Percentiles rank a stretch among this genome's conserved stretches.
These are phyloP conservation scores for Cataglyphis hispanica DNA, from an alignment of 1,140 invertebrate genomes.

Conservation along the genomic window DNA sequence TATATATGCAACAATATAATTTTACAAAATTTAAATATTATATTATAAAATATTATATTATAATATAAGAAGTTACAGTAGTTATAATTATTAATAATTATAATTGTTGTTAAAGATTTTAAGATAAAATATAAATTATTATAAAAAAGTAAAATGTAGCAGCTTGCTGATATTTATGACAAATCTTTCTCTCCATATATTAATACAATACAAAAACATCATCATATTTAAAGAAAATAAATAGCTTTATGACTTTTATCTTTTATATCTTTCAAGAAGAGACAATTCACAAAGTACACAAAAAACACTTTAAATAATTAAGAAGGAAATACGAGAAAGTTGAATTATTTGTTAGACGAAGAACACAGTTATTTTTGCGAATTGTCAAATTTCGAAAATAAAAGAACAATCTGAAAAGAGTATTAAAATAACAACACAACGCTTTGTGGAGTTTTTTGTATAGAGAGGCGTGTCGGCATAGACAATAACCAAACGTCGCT, in stretches of 20 bases:
- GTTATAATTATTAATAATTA: no score
- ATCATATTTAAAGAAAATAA: background rate
- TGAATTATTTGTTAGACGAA: background rate
- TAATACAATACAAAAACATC: background rate
- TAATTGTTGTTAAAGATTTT: no score
- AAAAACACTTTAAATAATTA: background rate
- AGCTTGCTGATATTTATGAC: background rate
- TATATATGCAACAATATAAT: background rate
- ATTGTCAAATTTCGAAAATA: background rate
- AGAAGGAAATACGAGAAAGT: background rate
- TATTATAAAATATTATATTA: no score
- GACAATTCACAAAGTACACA: background rate
- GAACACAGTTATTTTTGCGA: background rate
- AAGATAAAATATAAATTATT: background rate
- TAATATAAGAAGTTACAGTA: no score
- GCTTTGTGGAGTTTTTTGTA: background rate
- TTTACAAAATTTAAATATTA: background rate
- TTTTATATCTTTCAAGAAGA: slow-evolving; percentile 27
- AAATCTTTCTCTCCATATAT: background rate
- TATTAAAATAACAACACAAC: background rate
- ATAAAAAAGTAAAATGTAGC: background rate
- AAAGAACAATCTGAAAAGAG: background rate
- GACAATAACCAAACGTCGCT: slow-evolving; percentile 16
- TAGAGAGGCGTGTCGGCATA: slow-evolving; percentile 61
- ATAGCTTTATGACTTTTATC: slow-evolving; percentile 49